A percentile compares a stretch with the other conserved stretches of the same genome.
These are phyloP conservation scores for Pipistrellus kuhlii DNA, from an alignment of 2,797 vertebrate species.

Conservation along the genomic window DNA sequence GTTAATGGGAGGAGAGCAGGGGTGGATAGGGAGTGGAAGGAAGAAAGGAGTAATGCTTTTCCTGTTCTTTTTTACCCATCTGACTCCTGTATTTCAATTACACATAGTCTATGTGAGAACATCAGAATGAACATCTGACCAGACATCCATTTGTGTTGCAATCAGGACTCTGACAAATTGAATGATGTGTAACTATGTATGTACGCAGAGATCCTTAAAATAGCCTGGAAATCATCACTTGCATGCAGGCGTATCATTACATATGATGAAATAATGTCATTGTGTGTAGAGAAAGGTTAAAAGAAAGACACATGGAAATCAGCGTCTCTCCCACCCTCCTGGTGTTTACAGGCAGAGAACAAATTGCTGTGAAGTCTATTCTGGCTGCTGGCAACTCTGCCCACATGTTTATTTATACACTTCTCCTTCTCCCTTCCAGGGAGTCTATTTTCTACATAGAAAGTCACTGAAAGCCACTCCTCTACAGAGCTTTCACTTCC, in stretches of 20 bases:
- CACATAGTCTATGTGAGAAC: background rate
- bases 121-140: constrained; percentile 44
- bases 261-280: constrained; percentile 29
- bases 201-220: constrained; percentile 55
- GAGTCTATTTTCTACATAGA: background rate
- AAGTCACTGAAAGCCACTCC: background rate
- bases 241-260: constrained; percentile 14
- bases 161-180: constrained; percentile 67
- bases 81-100: background rate
- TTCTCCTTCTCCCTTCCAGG: constrained; percentile 10
- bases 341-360: constrained; percentile 41
- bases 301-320: constrained; percentile 43
- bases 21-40: background rate
- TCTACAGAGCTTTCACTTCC: background rate
- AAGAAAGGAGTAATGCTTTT: background rate
- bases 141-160: constrained; percentile 62
- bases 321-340: background rate
- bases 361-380: constrained; percentile 34
- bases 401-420: constrained; percentile 32
- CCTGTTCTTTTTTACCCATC: background rate
- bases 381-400: background rate
- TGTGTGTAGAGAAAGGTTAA: constrained; percentile 52
- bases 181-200: constrained; percentile 40
- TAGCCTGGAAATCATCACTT: constrained; percentile 44
- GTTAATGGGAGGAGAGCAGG: background rate